Conservation (phyloP, 2,797 vertebrate species). For the Sorex maritimensis region DNA sequence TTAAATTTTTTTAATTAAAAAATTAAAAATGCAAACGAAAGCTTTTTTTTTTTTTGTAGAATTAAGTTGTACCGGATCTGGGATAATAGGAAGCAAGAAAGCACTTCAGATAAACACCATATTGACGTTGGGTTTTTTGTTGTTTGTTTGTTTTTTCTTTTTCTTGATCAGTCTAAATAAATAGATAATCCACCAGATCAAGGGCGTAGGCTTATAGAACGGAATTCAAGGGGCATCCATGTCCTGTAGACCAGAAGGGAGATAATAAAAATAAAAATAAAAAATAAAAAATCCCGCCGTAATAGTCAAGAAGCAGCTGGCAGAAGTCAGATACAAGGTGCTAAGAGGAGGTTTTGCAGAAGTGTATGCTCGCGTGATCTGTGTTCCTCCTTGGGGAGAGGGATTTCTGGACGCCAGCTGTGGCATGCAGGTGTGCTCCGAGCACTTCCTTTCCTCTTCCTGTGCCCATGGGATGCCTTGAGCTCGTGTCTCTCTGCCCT, state of each 20-base stretch:
- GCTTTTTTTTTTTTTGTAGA: conserved; percentile 81
- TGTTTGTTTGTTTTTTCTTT: background rate
- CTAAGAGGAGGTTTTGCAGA: background rate
- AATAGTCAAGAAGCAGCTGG: conserved; percentile 27
- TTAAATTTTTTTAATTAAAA: too few relatives aligned
- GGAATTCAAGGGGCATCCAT: background rate
- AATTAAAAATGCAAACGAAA: conserved; percentile 71
- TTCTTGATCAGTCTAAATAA: background rate
- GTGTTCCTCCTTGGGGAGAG: conserved; percentile 13
- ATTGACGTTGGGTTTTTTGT: conserved; percentile 53
- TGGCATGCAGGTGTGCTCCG: background rate
- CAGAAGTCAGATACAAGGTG: conserved; percentile 23
- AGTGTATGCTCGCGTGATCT: background rate
- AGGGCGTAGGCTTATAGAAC: background rate
- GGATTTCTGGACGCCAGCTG: conserved; percentile 50
- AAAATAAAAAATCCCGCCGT: background rate
- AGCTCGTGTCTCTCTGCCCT: background rate
- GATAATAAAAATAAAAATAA: too few relatives aligned
- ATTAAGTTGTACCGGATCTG: conserved; percentile 76
- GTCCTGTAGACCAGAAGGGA: background rate
- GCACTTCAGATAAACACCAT: conserved; percentile 55
- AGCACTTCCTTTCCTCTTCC: conserved; percentile 14
- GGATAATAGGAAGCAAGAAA: conserved; percentile 66
- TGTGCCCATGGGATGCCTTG: background rate
- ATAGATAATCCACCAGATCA: background rate